phyloP scores from a whole-genome alignment of 2,888 invertebrate species.

The Miltochrista miniata region DNA sequence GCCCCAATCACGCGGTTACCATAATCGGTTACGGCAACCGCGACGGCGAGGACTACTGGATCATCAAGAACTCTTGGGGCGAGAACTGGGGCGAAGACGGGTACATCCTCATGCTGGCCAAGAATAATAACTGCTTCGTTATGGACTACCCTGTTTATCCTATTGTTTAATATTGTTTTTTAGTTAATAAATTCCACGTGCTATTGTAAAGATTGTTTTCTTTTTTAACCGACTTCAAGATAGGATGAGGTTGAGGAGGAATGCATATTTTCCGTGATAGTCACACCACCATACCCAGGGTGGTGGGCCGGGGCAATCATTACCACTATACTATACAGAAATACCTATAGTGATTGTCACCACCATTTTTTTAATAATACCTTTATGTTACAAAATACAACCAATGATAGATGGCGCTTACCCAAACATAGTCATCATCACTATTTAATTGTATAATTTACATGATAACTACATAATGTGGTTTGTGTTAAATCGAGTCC shows the following conservation, averaged over 20 bases:
- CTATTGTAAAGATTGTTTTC: slow-evolving; percentile 13
- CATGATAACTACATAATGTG: no score
- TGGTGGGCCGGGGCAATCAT: no score
- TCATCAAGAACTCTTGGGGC: slow-evolving; percentile 58
- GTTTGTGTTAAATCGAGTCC: no score
- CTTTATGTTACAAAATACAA: no score
- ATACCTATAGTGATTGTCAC: no score
- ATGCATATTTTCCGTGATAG: neutral
- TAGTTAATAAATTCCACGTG: slow-evolving; percentile 39
- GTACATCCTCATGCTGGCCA: slow-evolving; percentile 42
- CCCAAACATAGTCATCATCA: no score
- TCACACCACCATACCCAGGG: no score
- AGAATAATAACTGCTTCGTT: slow-evolving; percentile 44
- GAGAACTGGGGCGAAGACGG: slow-evolving; percentile 55
- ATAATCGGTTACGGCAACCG: slow-evolving; percentile 52
- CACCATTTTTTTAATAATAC: no score
- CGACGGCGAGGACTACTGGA: slow-evolving; percentile 50
- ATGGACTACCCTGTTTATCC: slow-evolving; percentile 37
- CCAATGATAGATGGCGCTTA: no score
- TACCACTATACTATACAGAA: no score
- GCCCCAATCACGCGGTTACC: slow-evolving; percentile 45
- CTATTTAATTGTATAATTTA: no score
- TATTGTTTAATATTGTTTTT: slow-evolving; percentile 23
- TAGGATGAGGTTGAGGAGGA: neutral
- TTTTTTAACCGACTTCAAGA: neutral